Conservation (phyloP, 2,113 vertebrate species). For the Hippocampus abdominalis region DNA sequence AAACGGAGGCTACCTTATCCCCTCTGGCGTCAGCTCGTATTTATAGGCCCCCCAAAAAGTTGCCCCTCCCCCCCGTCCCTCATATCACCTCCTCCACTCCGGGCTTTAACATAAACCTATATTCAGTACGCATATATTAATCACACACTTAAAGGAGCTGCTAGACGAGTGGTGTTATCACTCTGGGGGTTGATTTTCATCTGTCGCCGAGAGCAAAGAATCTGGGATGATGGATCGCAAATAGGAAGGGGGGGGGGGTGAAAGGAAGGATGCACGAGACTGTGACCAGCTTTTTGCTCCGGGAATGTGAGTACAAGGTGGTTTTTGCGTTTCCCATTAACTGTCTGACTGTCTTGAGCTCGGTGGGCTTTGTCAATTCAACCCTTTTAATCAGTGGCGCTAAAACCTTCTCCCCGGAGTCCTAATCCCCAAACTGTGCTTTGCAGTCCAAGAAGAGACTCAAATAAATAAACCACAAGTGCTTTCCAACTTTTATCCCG, state of each 20-base stretch:
- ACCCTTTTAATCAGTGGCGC: constrained; percentile 28
- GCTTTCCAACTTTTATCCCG: constrained; percentile 37
- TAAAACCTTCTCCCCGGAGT: constrained; percentile 21
- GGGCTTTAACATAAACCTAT: constrained; percentile 21
- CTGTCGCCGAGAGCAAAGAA: constrained; percentile 3
- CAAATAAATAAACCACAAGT: constrained; percentile 25
- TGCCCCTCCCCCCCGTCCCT: constrained; percentile 1
- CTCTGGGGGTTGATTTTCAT: constrained; percentile 8
- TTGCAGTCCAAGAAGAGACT: constrained; percentile 16
- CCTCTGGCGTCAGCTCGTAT: constrained; percentile 37
- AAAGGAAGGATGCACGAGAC: neutral
- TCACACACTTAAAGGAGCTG: constrained; percentile 16
- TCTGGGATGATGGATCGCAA: constrained; percentile 1
- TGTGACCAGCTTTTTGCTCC: neutral
- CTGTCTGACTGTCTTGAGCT: constrained; percentile 31
- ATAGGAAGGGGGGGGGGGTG: neutral
- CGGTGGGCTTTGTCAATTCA: constrained; percentile 39
- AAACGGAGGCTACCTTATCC: constrained; percentile 45
- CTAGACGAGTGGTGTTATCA: constrained; percentile 5
- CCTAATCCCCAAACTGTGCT: constrained; percentile 49
- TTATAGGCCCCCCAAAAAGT: constrained; percentile 37
- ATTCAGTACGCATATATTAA: constrained; percentile 14
- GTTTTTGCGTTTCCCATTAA: neutral
- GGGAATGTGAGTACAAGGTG: constrained; percentile 1
- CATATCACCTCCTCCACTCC: neutral